Evolutionary conservation across 1,140 invertebrate species (phyloP), one percentile per base, ranked within the genome.

Genomic region (Tetramorium simillimum): DNA sequence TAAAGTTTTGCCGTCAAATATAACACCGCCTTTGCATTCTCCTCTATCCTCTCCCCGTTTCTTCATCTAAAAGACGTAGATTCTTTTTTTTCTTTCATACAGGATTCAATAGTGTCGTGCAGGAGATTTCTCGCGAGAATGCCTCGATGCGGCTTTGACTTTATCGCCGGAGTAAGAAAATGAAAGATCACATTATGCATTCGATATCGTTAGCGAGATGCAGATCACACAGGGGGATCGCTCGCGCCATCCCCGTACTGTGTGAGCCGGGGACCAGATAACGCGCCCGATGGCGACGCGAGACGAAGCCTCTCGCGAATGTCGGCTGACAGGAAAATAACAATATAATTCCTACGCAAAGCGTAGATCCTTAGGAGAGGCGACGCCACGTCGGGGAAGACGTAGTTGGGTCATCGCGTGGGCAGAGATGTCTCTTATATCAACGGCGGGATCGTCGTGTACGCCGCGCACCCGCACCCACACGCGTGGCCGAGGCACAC

Each of bases 351-450:
- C 37, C 53, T n/a, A 82, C 53, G 56, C 80, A 12, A 37, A 75
- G 40, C 14, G 33, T 33, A 33, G 69, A 62, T 60, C 14, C 69
- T 49, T 37, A 46, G 33, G 33, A 4, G 33, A 4, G 33, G 33
- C 24, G 51, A 46, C 24, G 69, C 65, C 51, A 73, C 37, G 21
- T 58, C 37, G 21, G 69, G n/a, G 63, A 85, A 67, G 88, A 90
- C 28, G 43, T 28, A 86, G 40, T 86, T 63, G 56, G 90, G 89
- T 88, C 86, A 90, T 88, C 76, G 90, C 90, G 90, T 91, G 90
- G 90, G 90, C 51, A 90, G 89, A 88, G 43, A 49, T 37, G 46
- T 76, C 81, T 63, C 14, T 67, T 56, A 28, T 46, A 62, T 49
- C 67, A 67, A 75, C 58, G 40, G 56, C 43, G 37, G 40, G 2